Evolutionary conservation across 1,140 invertebrate species (phyloP), one percentile per base, ranked within the genome.

Genomic region (Oreohelix idahoensis): DNA sequence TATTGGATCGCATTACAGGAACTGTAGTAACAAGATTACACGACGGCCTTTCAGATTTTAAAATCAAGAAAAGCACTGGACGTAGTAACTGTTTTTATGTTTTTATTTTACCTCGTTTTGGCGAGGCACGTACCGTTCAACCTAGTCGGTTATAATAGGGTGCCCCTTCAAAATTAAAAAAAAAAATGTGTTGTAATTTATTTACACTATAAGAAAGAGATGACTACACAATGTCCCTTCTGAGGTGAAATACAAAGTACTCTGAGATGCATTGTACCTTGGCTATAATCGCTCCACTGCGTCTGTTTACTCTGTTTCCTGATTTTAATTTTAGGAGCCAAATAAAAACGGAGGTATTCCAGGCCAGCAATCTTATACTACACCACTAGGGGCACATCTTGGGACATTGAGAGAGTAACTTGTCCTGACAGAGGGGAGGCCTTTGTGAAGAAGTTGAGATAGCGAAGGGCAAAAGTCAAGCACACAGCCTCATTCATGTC

Each of bases 291-390:
- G 42, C 42, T 45, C 42, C 15, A 5, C 15, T 45, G 42, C 20
- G 8, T 58, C 20, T 15, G 15, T 58, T 58, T 58, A 58, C 26
- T 58, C 75, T 39, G 89, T 86, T 49, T 97, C 97, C 87, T 97
- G 96, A 87, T 99, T 98, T 99, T 98, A 91, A 99, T 99, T 93
- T 99, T 99, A 32, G 99, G 99, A 70, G 99, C 99, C 87, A 99
- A 93, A 92, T 99, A 99, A 93, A 98, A 99, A 76, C 98, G 95
- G 88, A 99, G 96, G 89, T 98, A 96, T 0, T 98, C 99, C 89
- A 99, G 96, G 81, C 99, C 97, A 82, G 95, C 96, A 90, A 99
- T 98, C 90, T 96, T 96, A 92, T 99, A 99, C 94, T 99, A 98
- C 38, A 99, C 98, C 81, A 99, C 98, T 88, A 88, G 74, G 91